A percentile compares a stretch with the other conserved stretches of the same genome.
phyloP scores from a whole-genome alignment of 1,140 invertebrate genomes.

The Leptopilina boulardi region DNA sequence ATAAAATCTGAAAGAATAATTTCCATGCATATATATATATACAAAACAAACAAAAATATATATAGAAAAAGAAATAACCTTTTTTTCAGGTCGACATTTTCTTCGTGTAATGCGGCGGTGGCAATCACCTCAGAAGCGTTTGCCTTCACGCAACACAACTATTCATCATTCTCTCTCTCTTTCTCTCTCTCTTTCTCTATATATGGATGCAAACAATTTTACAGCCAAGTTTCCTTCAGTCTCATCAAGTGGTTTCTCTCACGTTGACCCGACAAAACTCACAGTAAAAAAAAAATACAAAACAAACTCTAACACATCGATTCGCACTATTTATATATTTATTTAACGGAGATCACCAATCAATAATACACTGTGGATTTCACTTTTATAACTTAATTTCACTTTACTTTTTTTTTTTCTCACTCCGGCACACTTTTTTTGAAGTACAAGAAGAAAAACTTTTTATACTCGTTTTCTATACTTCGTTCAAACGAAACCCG shows the following conservation, averaged over 20 bases:
- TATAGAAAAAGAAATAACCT: neutral
- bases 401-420: slow-evolving; percentile 16
- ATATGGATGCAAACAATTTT: slow-evolving; percentile 30
- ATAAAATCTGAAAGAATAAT: neutral
- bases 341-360: neutral
- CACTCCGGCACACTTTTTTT: neutral
- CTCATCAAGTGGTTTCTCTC: slow-evolving; percentile 26
- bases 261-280: slow-evolving; percentile 1
- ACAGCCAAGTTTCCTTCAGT: slow-evolving; percentile 22
- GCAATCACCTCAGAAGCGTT: slow-evolving; percentile 27
- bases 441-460: neutral
- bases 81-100: slow-evolving; percentile 5
- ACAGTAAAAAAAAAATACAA: slow-evolving; percentile 17
- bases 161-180: slow-evolving; percentile 55
- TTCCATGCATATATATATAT: too few relatives aligned
- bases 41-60: neutral
- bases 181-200: too few relatives aligned
- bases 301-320: neutral
- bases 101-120: neutral
- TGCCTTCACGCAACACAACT: slow-evolving; percentile 43
- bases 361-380: neutral
- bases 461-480: neutral
- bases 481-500: neutral
- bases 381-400: slow-evolving; percentile 6
- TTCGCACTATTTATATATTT: too few relatives aligned